Evolutionary conservation across 2,113 vertebrate species (phyloP).

Genomic region (Archocentrus centrarchus): DNA sequence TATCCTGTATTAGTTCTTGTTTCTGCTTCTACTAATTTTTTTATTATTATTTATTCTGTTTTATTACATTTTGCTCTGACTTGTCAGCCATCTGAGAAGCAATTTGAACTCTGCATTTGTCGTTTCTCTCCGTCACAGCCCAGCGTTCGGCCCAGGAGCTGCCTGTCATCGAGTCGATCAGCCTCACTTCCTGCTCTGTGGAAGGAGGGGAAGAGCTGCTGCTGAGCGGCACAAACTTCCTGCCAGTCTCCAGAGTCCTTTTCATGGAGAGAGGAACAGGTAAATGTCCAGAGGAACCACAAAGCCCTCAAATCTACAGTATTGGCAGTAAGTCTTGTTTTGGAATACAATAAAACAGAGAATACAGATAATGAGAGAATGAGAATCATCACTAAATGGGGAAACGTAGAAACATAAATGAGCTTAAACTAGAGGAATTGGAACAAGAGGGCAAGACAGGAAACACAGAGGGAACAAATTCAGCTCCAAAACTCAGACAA

Average conservation of each 20-base stretch:
- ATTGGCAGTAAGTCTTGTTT: neutral
- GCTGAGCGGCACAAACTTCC: slow-evolving; percentile 88
- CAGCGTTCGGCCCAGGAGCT: slow-evolving; percentile 95
- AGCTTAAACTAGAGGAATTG: no score
- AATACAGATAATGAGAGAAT: neutral
- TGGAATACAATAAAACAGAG: neutral
- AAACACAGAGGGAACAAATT: neutral
- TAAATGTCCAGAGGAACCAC: slow-evolving; percentile 42
- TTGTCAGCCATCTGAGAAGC: neutral
- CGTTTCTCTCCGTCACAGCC: slow-evolving; percentile 73
- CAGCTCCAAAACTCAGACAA: neutral
- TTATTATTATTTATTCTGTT: neutral
- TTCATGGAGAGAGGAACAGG: slow-evolving; percentile 92
- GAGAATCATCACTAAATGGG: rapidly evolving
- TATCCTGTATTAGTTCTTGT: neutral
- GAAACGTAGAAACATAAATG: no score
- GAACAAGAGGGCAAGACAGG: no score
- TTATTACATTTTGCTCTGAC: neutral
- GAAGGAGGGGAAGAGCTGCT: slow-evolving; percentile 89
- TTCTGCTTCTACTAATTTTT: neutral
- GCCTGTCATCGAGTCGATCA: slow-evolving; percentile 89
- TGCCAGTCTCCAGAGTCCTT: slow-evolving; percentile 89
- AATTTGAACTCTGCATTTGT: neutral
- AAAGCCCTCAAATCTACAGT: neutral
- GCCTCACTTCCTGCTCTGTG: slow-evolving; percentile 85